Conservation (phyloP, 2,888 invertebrate genomes). For the Trichopoda pennipes region DNA sequence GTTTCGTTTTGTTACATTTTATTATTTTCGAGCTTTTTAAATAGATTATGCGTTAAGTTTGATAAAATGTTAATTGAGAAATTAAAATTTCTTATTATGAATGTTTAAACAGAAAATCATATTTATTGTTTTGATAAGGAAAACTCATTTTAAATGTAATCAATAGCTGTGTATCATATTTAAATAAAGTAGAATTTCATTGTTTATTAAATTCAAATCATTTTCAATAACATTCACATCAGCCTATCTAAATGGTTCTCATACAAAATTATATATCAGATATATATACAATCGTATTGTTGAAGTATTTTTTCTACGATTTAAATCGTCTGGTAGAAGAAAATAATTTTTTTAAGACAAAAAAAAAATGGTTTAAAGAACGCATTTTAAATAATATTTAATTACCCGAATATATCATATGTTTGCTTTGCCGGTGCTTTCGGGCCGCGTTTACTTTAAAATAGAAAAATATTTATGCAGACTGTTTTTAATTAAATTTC, state of each 20-base stretch:
- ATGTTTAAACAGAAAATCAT: conserved; percentile 39
- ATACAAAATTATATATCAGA: background rate
- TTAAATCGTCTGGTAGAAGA: conserved; percentile 19
- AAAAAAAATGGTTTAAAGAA: no score
- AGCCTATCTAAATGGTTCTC: conserved; percentile 4
- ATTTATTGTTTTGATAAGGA: conserved; percentile 49
- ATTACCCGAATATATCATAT: no score
- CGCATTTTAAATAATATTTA: no score
- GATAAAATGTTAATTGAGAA: conserved; percentile 3
- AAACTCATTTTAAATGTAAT: conserved; percentile 27
- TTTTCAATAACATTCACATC: conserved; percentile 11
- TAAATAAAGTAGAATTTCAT: conserved; percentile 43
- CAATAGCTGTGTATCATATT: conserved; percentile 72
- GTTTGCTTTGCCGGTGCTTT: no score
- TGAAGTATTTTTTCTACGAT: conserved; percentile 9
- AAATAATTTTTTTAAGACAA: background rate
- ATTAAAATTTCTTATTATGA: conserved; percentile 45
- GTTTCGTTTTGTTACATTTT: no score
- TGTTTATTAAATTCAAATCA: conserved; percentile 17
- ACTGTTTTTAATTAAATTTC: no score
- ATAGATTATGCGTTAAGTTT: background rate
- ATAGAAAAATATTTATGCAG: no score
- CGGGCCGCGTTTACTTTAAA: no score
- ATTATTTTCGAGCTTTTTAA: background rate
- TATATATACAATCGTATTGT: conserved; percentile 26